Conservation (phyloP, 2,797 vertebrate species). For the Garrulus glandarius region DNA sequence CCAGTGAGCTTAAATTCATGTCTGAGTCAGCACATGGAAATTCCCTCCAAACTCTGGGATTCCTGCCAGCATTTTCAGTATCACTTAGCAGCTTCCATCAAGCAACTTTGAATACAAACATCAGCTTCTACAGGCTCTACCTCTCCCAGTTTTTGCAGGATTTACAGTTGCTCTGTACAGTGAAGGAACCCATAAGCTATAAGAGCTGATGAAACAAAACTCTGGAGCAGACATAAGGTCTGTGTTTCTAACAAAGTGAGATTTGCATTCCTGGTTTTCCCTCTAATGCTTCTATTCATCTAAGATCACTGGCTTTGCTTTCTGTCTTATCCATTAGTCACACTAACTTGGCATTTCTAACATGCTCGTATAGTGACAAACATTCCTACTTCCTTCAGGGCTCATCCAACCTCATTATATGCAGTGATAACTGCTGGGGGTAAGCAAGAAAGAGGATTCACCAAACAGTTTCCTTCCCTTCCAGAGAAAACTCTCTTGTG, state of each 20-base stretch:
- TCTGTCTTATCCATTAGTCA: constrained; percentile 62
- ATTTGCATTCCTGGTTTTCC: constrained; percentile 34
- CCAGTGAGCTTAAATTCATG: neutral
- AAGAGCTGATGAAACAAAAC: constrained; percentile 20
- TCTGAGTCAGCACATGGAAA: constrained; percentile 63
- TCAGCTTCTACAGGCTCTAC: neutral
- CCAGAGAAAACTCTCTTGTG: neutral
- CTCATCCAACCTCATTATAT: constrained; percentile 24
- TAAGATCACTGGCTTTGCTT: neutral
- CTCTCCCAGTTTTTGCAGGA: neutral
- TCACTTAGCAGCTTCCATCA: constrained; percentile 38
- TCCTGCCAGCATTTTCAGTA: constrained; percentile 47
- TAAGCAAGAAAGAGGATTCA: constrained; percentile 39
- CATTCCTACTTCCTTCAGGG: constrained; percentile 17
- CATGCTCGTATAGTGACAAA: neutral
- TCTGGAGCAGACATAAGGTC: neutral
- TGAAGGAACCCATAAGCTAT: neutral
- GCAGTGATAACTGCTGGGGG: constrained; percentile 18
- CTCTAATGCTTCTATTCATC: constrained; percentile 47
- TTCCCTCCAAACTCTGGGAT: constrained; percentile 30
- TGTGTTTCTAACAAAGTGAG: constrained; percentile 8
- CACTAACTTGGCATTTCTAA: constrained; percentile 40
- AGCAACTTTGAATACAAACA: constrained; percentile 2
- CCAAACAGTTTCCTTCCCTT: neutral
- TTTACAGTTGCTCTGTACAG: neutral